These are phyloP conservation scores for Synergus itoensis DNA, from an alignment of 2,888 invertebrate genomes.

Conservation along the genomic window DNA sequence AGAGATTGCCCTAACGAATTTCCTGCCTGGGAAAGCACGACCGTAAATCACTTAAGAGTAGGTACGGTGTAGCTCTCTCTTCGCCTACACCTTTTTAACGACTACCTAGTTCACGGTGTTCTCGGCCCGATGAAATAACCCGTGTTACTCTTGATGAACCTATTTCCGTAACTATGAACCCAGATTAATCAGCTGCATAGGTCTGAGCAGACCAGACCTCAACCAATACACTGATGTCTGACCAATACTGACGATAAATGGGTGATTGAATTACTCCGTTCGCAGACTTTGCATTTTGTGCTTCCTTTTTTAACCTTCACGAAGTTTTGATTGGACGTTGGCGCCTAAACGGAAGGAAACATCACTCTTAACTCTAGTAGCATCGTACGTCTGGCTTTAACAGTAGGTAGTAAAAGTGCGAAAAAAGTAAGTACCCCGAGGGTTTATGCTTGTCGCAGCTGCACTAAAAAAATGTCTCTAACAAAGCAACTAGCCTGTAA, in stretches of 20 bases:
- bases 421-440: neutral
- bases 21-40: constrained; percentile 70
- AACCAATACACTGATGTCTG: neutral
- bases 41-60: constrained; percentile 71
- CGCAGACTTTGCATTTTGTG: constrained; percentile 11
- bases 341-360: constrained; percentile 31
- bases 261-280: constrained; percentile 31
- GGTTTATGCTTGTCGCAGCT: constrained; percentile 26
- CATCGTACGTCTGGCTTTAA: constrained; percentile 32
- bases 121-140: constrained; percentile 36
- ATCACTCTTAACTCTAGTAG: constrained; percentile 36
- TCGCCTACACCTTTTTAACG: constrained; percentile 38
- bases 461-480: constrained; percentile 8
- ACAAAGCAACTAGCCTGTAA: neutral
- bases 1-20: constrained; percentile 73
- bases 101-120: constrained; percentile 23
- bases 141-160: constrained; percentile 36
- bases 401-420: constrained; percentile 19
- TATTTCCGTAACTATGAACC: constrained; percentile 35
- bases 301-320: neutral
- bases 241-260: constrained; percentile 15
- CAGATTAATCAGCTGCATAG: constrained; percentile 27
- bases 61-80: constrained; percentile 33
- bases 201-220: neutral
- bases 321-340: constrained; percentile 20